Percentiles rank a stretch among this genome's conserved stretches.
Conservation (phyloP, 2,888 invertebrate species). For the Spilosoma lubricipeda region DNA sequence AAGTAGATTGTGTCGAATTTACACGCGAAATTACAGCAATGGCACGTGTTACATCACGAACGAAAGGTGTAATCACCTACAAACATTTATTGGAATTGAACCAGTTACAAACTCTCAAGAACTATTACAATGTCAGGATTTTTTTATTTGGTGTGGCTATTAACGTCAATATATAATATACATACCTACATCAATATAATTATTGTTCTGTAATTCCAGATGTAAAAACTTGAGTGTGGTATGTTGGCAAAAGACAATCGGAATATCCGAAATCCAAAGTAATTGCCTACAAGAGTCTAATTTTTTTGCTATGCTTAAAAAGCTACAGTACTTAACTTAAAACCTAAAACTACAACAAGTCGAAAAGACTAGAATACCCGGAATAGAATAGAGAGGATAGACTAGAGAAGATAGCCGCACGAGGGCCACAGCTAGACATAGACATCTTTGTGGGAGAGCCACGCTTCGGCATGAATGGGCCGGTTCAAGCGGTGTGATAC, state of each 20-base stretch:
- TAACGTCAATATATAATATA: neutral
- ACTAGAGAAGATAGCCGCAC: no score
- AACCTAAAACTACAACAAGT: neutral
- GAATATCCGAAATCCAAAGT: no score
- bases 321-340: neutral
- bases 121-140: constrained; percentile 3
- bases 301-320: neutral
- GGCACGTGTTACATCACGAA: neutral
- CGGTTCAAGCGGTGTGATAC: no score
- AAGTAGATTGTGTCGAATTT: constrained; percentile 35
- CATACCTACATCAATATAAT: neutral
- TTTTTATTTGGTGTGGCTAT: neutral
- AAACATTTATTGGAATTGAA: constrained; percentile 4
- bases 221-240: neutral
- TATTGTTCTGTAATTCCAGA: neutral
- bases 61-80: neutral
- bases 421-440: no score
- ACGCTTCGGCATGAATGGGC: no score
- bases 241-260: neutral
- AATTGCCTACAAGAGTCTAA: neutral
- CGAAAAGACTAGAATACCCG: no score
- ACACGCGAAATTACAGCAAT: constrained; percentile 27
- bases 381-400: no score
- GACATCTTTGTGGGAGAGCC: no score
- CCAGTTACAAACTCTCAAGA: neutral